These are phyloP conservation scores for Chrysopa pallens DNA, from an alignment of 1,140 invertebrate genomes.

Conservation along the genomic window DNA sequence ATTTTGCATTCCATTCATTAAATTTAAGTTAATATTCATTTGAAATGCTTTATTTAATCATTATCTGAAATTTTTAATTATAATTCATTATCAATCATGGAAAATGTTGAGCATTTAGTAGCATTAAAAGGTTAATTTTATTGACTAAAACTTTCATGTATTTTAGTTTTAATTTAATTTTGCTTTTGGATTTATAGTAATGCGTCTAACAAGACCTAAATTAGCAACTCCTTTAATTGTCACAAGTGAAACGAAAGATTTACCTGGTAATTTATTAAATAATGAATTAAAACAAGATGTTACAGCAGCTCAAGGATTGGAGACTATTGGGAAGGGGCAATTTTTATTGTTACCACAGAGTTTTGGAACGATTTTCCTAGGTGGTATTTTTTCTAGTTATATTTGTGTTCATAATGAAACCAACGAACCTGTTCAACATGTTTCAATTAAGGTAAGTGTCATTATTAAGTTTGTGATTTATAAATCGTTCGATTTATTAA, in stretches of 20 bases:
- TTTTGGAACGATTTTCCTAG: slow-evolving; percentile 70
- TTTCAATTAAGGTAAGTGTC: slow-evolving; percentile 58
- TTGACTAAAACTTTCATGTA: not conserved
- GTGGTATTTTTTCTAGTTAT: slow-evolving; percentile 96
- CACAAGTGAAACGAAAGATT: slow-evolving; percentile 66
- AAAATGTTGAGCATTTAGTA: slow-evolving; percentile 16
- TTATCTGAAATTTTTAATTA: too few species aligned
- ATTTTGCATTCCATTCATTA: too few species aligned
- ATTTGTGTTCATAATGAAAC: slow-evolving; percentile 95
- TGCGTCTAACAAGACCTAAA: slow-evolving; percentile 78
- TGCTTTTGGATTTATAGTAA: slow-evolving; percentile 46
- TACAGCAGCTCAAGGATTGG: slow-evolving; percentile 54
- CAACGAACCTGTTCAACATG: slow-evolving; percentile 58
- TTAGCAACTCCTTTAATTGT: slow-evolving; percentile 61
- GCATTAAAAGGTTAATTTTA: slow-evolving; percentile 15
- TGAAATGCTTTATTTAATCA: too few species aligned
- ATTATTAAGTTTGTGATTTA: too few species aligned
- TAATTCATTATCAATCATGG: not conserved
- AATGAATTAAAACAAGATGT: slow-evolving; percentile 60
- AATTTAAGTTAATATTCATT: too few species aligned
- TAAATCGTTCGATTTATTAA: not conserved
- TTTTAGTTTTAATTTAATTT: not conserved
- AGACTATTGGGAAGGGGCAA: slow-evolving; percentile 68
- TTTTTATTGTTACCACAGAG: slow-evolving; percentile 87
- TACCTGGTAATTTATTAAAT: slow-evolving; percentile 61